Conservation (phyloP, 1,140 invertebrate species). For the Thaumatotibia leucotreta region DNA sequence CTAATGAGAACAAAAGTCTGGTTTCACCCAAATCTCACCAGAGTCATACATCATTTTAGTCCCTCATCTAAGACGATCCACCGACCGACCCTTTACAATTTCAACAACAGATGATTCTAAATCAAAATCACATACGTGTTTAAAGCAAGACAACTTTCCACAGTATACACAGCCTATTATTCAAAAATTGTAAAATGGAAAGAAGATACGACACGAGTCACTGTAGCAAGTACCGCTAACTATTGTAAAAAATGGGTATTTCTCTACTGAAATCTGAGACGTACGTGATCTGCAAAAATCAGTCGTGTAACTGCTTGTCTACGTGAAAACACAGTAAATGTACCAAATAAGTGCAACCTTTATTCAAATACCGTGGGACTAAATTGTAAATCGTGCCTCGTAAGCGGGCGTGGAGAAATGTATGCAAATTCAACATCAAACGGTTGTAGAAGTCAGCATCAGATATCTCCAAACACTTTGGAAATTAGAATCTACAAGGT, state of each 20-base stretch:
- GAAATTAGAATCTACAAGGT: not conserved
- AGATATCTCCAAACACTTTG: not conserved
- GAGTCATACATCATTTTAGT: conserved; percentile 6
- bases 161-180: not conserved
- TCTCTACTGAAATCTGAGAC: not conserved
- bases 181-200: not conserved
- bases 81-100: not conserved
- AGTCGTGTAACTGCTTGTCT: conserved; percentile 1
- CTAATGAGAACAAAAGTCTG: conserved; percentile 8
- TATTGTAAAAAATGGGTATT: not conserved
- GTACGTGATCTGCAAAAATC: not conserved
- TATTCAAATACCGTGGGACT: not conserved
- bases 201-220: not conserved
- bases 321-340: not conserved
- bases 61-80: not conserved
- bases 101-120: not conserved
- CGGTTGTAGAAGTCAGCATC: not conserved
- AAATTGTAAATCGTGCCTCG: not conserved
- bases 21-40: conserved; percentile 8
- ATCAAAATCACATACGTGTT: not conserved
- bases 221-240: not conserved
- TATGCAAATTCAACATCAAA: conserved; percentile 4
- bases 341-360: not conserved
- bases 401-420: not conserved
- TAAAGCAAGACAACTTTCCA: not conserved